Base-by-base conservation (phyloP, 2,797 vertebrate species). In the Ambastaia sidthimunki region DNA sequence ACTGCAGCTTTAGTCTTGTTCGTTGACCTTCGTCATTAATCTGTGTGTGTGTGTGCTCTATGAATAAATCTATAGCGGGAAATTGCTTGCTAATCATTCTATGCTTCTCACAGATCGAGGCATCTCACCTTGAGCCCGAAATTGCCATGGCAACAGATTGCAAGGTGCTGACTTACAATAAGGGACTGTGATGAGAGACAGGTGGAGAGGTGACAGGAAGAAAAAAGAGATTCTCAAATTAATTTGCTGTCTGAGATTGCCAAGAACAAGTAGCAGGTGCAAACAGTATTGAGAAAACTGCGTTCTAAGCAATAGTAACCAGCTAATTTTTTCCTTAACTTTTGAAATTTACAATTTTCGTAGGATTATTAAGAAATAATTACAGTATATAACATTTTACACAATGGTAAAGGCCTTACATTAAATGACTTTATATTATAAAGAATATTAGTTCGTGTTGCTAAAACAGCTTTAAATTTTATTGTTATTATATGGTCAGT, bases 121-220 rank as follows among this genome's bases (percentile, higher is more conserved):
- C 96, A 3, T 94, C 95, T 87, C 91, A 90, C 74, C 92, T 99
- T 87, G 98, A 99, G 93, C 97, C 97, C 0, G 97, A 99, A 90
- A 98, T 99, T 0, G 94, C 95, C 83, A 92, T 84, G 93, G 95
- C 96, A 92, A 98, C 97, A 4, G 91, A 92, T 92, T 95, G 96
- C 88, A 95, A 95, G 91, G 94, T 95, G 41, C 93, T 99, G 88
- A 93, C 95, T 90, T 99, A 98, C 94, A 99, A 99, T 90, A 99
- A 99, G 89, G 98, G 98, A 41, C 90, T 99, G 92, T 99, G 92
- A 97, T 93, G 74, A 83, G 87, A 50, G 52, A 77, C 48, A 80
- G 37, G 2, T 9, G 9, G 37, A 10, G 34, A 37, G 34, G 50
- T 23, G 63, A 13, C 25, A 12, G 37, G 52, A 23, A 50, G 25